phyloP scores from a whole-genome alignment of 2,888 invertebrate genomes.

The Trichogramma evanescens region DNA sequence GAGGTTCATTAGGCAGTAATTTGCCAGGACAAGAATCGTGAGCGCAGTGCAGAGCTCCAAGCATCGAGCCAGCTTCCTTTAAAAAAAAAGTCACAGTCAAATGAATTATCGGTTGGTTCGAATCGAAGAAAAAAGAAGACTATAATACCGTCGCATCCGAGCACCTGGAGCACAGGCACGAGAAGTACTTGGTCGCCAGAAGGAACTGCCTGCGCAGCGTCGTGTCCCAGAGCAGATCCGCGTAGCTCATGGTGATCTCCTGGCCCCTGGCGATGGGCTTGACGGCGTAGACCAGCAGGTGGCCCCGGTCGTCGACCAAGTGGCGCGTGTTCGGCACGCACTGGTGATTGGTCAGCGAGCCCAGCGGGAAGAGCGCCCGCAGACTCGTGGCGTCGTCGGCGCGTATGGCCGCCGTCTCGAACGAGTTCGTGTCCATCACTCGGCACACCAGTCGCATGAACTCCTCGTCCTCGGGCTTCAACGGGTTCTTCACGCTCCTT shows the following conservation, averaged over 20 bases:
- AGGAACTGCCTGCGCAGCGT: conserved; percentile 57
- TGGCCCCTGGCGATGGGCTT: conserved; percentile 54
- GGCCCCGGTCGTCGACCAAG: conserved; percentile 53
- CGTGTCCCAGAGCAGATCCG: conserved; percentile 63
- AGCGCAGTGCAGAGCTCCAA: conserved; percentile 57
- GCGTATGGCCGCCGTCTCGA: conserved; percentile 53
- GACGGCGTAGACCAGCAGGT: conserved; percentile 57
- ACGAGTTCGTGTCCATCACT: conserved; percentile 63
- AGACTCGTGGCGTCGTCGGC: conserved; percentile 46
- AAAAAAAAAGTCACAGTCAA: neutral
- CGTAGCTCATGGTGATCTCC: conserved; percentile 63
- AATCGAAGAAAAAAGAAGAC: neutral
- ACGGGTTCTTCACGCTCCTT: conserved; percentile 47
- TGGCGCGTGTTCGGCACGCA: conserved; percentile 64
- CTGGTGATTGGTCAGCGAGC: conserved; percentile 62
- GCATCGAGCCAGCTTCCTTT: conserved; percentile 56
- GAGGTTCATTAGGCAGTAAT: conserved; percentile 54
- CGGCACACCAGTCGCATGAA: conserved; percentile 56
- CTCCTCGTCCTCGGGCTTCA: conserved; percentile 53
- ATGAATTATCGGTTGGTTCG: neutral
- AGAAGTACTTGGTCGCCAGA: conserved; percentile 61
- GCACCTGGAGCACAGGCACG: conserved; percentile 61
- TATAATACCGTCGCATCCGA: conserved; percentile 54
- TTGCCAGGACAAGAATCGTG: conserved; percentile 50
- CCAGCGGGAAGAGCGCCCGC: conserved; percentile 62